Evolutionary conservation across 2,888 invertebrate species (phyloP), one percentile per base, ranked within the genome.

Genomic region (Drosophila infuscata): DNA sequence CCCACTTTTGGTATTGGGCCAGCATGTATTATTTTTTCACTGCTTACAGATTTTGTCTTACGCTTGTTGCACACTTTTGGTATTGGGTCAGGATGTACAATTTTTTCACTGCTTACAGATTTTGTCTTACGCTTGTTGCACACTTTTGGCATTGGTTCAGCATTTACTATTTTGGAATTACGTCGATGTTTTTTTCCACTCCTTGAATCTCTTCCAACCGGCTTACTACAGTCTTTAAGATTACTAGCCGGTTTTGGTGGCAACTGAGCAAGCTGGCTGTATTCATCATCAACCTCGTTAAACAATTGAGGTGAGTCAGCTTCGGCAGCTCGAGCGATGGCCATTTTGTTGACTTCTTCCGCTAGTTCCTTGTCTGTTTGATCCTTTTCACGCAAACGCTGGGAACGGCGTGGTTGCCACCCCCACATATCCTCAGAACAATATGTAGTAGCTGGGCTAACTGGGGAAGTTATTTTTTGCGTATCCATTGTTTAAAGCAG

Each of bases 281-380:
- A 63, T 17, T 76, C 66, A 9, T 59, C 88, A 43, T 88, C 74
- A 4, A 66, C 63, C 6, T 81, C 81, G 1, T 36, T 41, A 54
- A 84, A 88, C 12, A 84, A 36, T 65, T 76, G 71, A 0, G 83
- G 83, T 1, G 83, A 84, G 11, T 38, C 32, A 17, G 9, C 0
- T 38, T 8, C 3, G 6, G 17, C n/a, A 12, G 30, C n/a, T 46
- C 0, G n/a, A 41, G 5, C n/a, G 29, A 17, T 32, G 8, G 25
- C 46, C 0, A 5, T 20, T 8, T 41, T 43, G 20, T 20, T 46
- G 2, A 8, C 46, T 29, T 54, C 54, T 15, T 17, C 58, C 11
- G 30, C 3, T 25, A n/a, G 15, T 12, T 5, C 29, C n/a, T 43
- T 38, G 9, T 7, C 9, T 3, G 35, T 17, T 52, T 46, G 54